Evolutionary conservation across 2,113 vertebrate species (phyloP), one percentile per base, ranked within the genome.

Genomic region (Gambusia affinis): DNA sequence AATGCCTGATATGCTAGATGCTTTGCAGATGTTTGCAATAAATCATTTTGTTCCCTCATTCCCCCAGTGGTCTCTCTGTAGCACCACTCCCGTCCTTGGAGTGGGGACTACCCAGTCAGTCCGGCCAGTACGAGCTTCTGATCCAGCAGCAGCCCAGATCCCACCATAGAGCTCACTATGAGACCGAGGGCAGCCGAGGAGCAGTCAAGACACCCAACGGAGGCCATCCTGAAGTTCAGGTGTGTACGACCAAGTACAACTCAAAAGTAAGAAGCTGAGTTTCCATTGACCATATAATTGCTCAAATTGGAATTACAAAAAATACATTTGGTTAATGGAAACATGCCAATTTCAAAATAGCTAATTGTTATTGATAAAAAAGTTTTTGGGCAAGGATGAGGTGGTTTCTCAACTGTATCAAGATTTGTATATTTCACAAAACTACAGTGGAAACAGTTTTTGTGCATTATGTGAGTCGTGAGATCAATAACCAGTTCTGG

Each of bases 111-210:
- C 92, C 94, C 88, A 95, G 89, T 84, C 94, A 95, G 87, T 90
- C 92, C 0, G 94, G 92, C 27, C 95, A 95, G 31, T 98, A 97
- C 0, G 96, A 98, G 87, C 94, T 99, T 24, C 84, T 93, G 12
- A 95, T 99, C 3, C 96, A 97, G 75, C 95, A 97, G 3, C 97
- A 99, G 84, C 97, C 98, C 11, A 96, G 95, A 82, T 95, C 96
- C 0, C 96, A 99, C 67, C 98, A 99, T 91, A 95, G 98, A 22
- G 98, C 98, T 0, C 98, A 99, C 84, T 99, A 99, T 3, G 98
- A 99, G 94, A 99, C 98, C 0, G 98, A 99, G 91, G 98, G 98
- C 63, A 99, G 98, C 86, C 93, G 98, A 0, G 98, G 98, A 3
- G 96, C 98, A 0, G 97, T 99, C 69, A 99, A 99, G 86, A 96